These are phyloP conservation scores for Notospermus geniculatus DNA, from an alignment of 1,140 invertebrate species.

Conservation along the genomic window DNA sequence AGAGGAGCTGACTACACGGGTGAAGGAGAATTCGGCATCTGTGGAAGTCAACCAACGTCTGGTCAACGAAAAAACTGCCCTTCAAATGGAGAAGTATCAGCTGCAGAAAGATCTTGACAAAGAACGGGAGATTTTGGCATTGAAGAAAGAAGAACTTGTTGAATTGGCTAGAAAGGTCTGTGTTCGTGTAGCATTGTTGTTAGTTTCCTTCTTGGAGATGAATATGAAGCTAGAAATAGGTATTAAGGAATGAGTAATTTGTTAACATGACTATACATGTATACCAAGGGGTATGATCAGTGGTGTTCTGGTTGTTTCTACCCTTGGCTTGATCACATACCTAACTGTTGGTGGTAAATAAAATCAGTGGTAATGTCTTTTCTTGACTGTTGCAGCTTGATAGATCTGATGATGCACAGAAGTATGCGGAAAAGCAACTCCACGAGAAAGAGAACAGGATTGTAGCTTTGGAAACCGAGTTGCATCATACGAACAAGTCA, in stretches of 20 bases:
- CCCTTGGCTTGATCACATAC: too few relatives aligned
- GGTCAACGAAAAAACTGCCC: constrained; percentile 30
- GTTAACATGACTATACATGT: too few relatives aligned
- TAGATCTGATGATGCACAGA: neutral
- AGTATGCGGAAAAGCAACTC: neutral
- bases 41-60: constrained; percentile 37
- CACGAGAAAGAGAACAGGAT: constrained; percentile 22
- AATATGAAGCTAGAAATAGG: too few relatives aligned
- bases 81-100: constrained; percentile 33
- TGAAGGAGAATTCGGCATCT: constrained; percentile 38
- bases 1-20: constrained; percentile 40
- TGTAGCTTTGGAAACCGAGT: constrained; percentile 28
- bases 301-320: too few relatives aligned
- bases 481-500: constrained; percentile 27
- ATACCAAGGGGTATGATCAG: too few relatives aligned
- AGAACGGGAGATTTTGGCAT: constrained; percentile 29
- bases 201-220: too few relatives aligned
- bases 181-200: neutral
- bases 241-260: too few relatives aligned
- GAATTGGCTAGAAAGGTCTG: constrained; percentile 35
- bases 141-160: constrained; percentile 27
- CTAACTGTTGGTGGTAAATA: too few relatives aligned
- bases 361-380: neutral
- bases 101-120: constrained; percentile 27
- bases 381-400: constrained; percentile 10